Evolutionary conservation across 2,113 vertebrate genomes (phyloP).

Genomic region (Pan paniscus): DNA sequence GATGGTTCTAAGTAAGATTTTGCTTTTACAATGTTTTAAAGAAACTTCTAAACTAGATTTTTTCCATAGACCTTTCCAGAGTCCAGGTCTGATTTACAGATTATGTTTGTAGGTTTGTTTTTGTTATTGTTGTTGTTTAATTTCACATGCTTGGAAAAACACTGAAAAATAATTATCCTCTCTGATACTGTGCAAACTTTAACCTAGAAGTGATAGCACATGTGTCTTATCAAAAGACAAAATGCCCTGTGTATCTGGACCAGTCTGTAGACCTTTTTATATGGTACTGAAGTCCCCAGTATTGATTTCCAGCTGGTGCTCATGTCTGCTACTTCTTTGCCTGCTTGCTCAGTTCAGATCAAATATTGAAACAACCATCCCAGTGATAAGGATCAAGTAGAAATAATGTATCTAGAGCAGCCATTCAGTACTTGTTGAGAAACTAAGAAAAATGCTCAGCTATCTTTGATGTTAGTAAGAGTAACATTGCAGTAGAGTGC

Average conservation of each 20-base stretch:
- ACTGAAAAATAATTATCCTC: neutral
- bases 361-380: neutral
- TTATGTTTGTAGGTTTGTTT: neutral
- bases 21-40: neutral
- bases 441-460: neutral
- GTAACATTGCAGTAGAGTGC: neutral
- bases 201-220: neutral
- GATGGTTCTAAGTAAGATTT: neutral
- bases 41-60: neutral
- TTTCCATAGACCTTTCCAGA: constrained; percentile 24
- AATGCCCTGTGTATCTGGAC: neutral
- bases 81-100: neutral
- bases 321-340: neutral
- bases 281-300: neutral
- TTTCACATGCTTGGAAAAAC: neutral
- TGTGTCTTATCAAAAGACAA: neutral
- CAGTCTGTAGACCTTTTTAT: neutral
- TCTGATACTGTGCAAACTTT: neutral
- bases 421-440: neutral
- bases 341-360: neutral
- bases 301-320: neutral
- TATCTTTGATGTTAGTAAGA: neutral
- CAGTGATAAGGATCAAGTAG: neutral
- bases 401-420: neutral
- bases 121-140: neutral